phyloP scores from a whole-genome alignment of 2,797 vertebrate genomes.

The Aphelocoma californica region DNA sequence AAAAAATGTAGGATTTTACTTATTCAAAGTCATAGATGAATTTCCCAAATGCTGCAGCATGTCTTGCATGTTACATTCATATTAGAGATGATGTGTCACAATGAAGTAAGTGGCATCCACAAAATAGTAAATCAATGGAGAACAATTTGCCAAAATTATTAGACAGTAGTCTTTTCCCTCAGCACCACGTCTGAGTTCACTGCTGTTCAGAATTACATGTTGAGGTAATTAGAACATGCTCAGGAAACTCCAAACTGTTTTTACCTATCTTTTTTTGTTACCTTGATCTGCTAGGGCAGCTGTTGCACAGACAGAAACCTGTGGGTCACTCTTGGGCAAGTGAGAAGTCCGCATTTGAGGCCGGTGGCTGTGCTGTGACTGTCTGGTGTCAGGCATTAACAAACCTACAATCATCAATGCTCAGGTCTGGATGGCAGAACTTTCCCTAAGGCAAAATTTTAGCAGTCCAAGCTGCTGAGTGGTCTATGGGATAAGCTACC shows the following conservation, averaged over 20 bases:
- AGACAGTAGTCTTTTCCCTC: neutral
- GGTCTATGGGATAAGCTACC: neutral
- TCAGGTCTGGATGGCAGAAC: neutral
- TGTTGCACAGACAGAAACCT: neutral
- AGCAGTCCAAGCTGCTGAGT: neutral
- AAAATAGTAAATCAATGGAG: neutral
- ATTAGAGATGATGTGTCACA: neutral
- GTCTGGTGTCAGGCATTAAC: neutral
- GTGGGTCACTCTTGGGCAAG: neutral
- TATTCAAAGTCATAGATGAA: neutral
- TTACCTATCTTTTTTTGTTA: neutral
- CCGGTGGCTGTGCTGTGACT: neutral
- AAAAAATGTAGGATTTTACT: neutral
- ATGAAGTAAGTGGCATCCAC: neutral
- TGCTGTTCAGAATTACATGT: neutral
- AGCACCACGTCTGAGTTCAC: neutral
- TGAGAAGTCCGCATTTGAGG: neutral
- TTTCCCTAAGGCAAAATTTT: neutral
- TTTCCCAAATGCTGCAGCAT: neutral
- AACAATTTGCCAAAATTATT: neutral
- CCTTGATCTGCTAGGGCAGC: neutral
- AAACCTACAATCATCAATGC: neutral
- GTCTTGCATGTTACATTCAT: neutral
- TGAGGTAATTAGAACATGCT: neutral
- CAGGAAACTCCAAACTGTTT: neutral